Percentiles rank a stretch among this genome's conserved stretches.
Conservation (phyloP, 2,888 invertebrate genomes). For the Metacarcinus magister region DNA sequence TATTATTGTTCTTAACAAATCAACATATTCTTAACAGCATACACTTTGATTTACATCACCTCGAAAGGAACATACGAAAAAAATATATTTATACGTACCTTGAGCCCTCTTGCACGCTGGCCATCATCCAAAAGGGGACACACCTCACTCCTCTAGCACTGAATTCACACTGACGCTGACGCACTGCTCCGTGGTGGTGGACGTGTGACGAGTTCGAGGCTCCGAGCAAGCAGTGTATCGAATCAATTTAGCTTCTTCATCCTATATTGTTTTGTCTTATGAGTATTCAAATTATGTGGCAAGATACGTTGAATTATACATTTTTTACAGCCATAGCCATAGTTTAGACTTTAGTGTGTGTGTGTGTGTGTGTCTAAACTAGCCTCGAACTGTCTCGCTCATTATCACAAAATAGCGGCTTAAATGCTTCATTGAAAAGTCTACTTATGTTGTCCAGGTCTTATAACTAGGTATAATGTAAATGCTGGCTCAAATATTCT, state of each 20-base stretch:
- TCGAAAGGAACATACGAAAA: neutral
- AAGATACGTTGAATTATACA: neutral
- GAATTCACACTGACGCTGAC: neutral
- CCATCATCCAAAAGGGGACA: neutral
- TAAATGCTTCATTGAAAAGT: neutral
- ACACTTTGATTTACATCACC: neutral
- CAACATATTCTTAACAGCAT: neutral
- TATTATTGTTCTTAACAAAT: neutral
- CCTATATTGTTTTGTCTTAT: neutral
- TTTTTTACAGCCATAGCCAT: neutral
- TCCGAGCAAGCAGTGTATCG: neutral
- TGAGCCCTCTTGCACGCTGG: neutral
- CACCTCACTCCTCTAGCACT: neutral
- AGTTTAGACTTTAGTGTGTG: neutral
- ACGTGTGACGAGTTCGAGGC: neutral
- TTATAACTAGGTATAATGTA: neutral
- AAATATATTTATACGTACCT: neutral
- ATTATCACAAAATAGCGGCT: neutral
- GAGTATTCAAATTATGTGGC: neutral
- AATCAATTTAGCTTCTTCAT: neutral
- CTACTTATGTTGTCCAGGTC: neutral
- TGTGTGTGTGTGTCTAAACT: constrained; percentile 38
- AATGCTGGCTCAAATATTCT: neutral
- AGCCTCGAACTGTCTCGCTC: neutral
- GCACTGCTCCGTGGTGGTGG: neutral